Evolutionary conservation across 2,797 vertebrate genomes (phyloP), one percentile per base, ranked within the genome.

Genomic region (Malurus leucopterus): DNA sequence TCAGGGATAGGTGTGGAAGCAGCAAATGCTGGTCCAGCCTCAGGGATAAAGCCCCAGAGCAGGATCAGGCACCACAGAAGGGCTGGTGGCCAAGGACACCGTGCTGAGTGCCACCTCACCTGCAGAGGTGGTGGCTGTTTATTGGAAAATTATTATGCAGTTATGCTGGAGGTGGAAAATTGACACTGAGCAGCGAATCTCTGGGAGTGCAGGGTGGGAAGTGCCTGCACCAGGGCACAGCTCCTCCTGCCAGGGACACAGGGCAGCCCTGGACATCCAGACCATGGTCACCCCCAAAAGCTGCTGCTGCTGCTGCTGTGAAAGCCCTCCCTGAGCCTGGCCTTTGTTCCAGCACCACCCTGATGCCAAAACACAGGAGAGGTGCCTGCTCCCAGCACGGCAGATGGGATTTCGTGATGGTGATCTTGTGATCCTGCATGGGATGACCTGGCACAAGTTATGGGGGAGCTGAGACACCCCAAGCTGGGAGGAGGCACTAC

Each of bases 221-320:
- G 19, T 0, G 1, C 17, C 41, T 5, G 15, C 0, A 3, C 16
- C 40, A 73, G 32, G 29, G 43, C 29, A 55, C 4, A 2, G 2
- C 46, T 64, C 16, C 44, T 49, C 46, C 26, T 40, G 17, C 49
- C 65, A 81, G 2, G 4, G 57, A 34, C 13, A 19, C 15, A 19
- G 59, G 12, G 38, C 62, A 79, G 50, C 40, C 69, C 64, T 6
- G 19, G 46, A 19, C 50, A 22, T 3, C 11, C 32, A 47, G 36
- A 38, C 3, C 18, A 63, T 2, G 21, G 30, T 8, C 36, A 58
- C 6, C 29, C 24, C 47, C n/a, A 26, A 64, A 44, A 46, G 34
- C 34, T 34, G 34, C 36, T 11, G 36, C 7, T 53, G 46, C 36
- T 8, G 2, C 41, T 41, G 41, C 5, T 3, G 3, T 24, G 44